A percentile compares a stretch with the other conserved stretches of the same genome.
phyloP scores from a whole-genome alignment of 2,888 invertebrate species.

The Hirtodrosophila confusa region DNA sequence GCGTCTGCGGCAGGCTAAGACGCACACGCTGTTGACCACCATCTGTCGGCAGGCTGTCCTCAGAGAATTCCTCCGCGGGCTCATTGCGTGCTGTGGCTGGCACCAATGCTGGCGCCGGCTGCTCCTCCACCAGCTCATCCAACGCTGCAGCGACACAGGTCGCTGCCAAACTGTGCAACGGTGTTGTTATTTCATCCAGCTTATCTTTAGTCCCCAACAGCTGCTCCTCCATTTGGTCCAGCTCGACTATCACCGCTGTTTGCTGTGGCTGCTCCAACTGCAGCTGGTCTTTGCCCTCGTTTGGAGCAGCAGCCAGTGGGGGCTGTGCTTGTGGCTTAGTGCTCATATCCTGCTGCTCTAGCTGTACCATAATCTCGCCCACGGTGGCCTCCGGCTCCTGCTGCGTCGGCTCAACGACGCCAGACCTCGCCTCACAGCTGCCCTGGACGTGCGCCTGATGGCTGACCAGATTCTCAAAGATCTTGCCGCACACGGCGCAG shows the following conservation, averaged over 20 bases:
- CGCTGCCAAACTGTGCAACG: conserved; percentile 23
- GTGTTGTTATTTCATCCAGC: conserved; percentile 2
- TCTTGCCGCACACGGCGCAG: conserved; percentile 72
- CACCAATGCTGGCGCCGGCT: background rate
- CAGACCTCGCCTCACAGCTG: conserved; percentile 37
- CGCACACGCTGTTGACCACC: conserved; percentile 48
- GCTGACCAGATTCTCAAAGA: conserved; percentile 70
- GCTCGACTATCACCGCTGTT: background rate
- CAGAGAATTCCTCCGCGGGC: conserved; percentile 4
- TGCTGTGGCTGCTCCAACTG: background rate
- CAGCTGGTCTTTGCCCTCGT: background rate
- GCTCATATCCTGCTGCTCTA: conserved; percentile 22
- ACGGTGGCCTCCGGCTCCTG: conserved; percentile 16
- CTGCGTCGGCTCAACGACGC: background rate
- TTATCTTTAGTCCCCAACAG: background rate
- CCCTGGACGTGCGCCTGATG: conserved; percentile 69
- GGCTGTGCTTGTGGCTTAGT: background rate
- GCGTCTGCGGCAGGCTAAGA: conserved; percentile 56
- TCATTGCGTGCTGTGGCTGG: background rate
- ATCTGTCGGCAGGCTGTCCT: conserved; percentile 5
- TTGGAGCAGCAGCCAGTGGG: background rate
- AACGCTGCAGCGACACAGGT: conserved; percentile 16
- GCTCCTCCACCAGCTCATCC: background rate
- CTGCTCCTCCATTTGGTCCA: background rate
- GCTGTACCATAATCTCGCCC: conserved; percentile 30